Conservation (phyloP, 1,140 invertebrate species). For the Trichogramma pretiosum region DNA sequence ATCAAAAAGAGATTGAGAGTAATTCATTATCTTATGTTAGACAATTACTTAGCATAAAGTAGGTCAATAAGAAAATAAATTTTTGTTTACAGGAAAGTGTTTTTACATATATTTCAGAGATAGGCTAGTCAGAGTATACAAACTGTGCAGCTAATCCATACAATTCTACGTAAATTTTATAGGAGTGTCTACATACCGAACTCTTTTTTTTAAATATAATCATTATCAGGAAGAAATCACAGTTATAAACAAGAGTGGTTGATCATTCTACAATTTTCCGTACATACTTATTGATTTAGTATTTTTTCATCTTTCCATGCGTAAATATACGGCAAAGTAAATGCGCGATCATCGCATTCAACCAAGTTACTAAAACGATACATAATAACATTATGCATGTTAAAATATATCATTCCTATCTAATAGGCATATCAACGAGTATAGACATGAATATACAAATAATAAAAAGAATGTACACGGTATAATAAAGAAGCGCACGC, state of each 20-base stretch:
- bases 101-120: neutral
- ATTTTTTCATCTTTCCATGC: too few species aligned
- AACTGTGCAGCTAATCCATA: neutral
- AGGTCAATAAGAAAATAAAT: too few species aligned
- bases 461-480: too few species aligned
- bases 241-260: conserved; percentile 15
- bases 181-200: conserved; percentile 10
- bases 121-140: neutral
- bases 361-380: conserved; percentile 10
- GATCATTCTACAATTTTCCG: conserved; percentile 3
- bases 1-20: neutral
- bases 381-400: conserved; percentile 10
- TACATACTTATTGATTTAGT: conserved; percentile 4
- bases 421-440: conserved; percentile 9
- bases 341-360: conserved; percentile 16
- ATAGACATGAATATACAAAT: conserved; percentile 13
- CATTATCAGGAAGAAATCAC: conserved; percentile 15
- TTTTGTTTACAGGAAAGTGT: conserved; percentile 4
- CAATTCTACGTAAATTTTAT: too few species aligned
- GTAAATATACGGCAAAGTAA: conserved; percentile 15
- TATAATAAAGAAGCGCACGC: too few species aligned
- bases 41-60: too few species aligned
- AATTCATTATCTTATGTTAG: too few species aligned
- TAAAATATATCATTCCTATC: conserved; percentile 12
- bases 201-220: too few species aligned